A percentile compares a stretch with the other conserved stretches of the same genome.
Conservation (phyloP, 2,888 invertebrate species). For the Timema cristinae region DNA sequence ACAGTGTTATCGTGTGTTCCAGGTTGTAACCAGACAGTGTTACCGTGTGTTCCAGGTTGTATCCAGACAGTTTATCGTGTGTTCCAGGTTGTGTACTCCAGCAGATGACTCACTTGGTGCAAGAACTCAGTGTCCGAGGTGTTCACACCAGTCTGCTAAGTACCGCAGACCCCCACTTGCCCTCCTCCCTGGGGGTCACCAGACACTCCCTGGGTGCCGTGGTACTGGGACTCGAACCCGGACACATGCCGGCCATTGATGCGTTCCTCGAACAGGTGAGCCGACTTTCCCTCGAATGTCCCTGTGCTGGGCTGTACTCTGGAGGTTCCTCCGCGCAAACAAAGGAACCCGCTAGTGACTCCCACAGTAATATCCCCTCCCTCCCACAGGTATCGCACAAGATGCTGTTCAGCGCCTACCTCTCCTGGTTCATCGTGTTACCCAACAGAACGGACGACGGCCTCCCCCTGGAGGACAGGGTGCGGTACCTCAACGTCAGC, state of each 20-base stretch:
- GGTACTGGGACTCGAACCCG: conserved; percentile 35
- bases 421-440: conserved; percentile 43
- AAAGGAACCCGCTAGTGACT: too few species aligned
- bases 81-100: too few species aligned
- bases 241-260: not conserved
- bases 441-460: conserved; percentile 32
- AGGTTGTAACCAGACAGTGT: too few species aligned
- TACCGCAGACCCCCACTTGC: conserved; percentile 38
- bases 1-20: too few species aligned
- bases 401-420: conserved; percentile 41
- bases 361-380: too few species aligned
- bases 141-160: conserved; percentile 36
- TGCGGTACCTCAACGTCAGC: conserved; percentile 42
- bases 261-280: conserved; percentile 20
- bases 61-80: too few species aligned
- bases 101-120: not conserved
- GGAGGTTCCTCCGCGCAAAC: too few species aligned
- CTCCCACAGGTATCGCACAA: conserved; percentile 41
- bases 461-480: conserved; percentile 39
- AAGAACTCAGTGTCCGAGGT: conserved; percentile 11
- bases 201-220: conserved; percentile 42
- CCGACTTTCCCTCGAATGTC: too few species aligned
- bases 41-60: too few species aligned
- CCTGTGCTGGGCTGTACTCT: too few species aligned
- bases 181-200: conserved; percentile 38